Percentiles rank a stretch among this genome's conserved stretches.
Conservation (phyloP, 2,888 invertebrate genomes). For the Acrocera orbiculus region DNA sequence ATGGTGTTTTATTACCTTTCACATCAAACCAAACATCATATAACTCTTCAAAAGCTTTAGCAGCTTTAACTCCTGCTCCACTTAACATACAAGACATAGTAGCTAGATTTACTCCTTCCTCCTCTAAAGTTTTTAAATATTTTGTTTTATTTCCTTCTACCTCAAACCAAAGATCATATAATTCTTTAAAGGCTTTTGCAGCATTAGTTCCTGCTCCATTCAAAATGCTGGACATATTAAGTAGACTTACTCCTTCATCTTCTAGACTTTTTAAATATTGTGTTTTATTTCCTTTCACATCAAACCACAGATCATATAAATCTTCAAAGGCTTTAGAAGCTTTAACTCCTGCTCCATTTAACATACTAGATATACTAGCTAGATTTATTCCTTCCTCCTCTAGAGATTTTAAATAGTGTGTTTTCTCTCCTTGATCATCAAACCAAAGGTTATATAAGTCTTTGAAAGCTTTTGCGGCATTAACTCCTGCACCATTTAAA, state of each 20-base stretch:
- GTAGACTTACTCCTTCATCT: neutral
- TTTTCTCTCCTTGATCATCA: neutral
- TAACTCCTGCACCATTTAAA: conserved; percentile 15
- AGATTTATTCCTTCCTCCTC: conserved; percentile 2
- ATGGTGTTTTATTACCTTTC: conserved; percentile 12
- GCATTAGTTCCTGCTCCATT: conserved; percentile 3
- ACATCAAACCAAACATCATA: conserved; percentile 18
- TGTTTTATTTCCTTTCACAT: conserved; percentile 10
- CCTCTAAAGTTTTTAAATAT: conserved; percentile 3
- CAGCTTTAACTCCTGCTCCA: conserved; percentile 10
- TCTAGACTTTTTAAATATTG: conserved; percentile 4
- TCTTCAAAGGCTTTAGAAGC: conserved; percentile 13
- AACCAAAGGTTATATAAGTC: conserved; percentile 14
- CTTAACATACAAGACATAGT: conserved; percentile 10
- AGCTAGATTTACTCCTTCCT: neutral
- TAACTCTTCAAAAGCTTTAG: conserved; percentile 16
- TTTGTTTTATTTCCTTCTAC: conserved; percentile 5
- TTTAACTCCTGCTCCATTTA: conserved; percentile 13
- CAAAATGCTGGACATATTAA: conserved; percentile 4
- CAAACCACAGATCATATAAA: conserved; percentile 12
- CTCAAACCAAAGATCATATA: conserved; percentile 13
- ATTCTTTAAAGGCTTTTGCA: conserved; percentile 13
- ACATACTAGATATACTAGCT: conserved; percentile 14
- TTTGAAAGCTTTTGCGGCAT: conserved; percentile 11
- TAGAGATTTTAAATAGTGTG: conserved; percentile 1